phyloP scores from a whole-genome alignment of 2,113 vertebrate species.

The Ammodytes marinus region DNA sequence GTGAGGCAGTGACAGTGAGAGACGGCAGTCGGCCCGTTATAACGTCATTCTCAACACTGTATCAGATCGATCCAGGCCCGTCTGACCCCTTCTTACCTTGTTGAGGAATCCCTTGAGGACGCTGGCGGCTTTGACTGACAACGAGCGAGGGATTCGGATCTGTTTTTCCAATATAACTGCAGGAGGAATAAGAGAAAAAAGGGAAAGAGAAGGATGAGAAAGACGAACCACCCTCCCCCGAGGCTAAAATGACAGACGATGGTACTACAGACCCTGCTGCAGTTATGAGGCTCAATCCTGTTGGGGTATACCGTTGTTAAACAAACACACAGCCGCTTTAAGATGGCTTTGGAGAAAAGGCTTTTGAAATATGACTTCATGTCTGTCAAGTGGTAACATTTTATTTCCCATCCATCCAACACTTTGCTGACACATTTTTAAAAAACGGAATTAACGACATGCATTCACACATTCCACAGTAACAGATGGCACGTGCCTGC shows the following conservation, averaged over 20 bases:
- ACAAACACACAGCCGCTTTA: not conserved
- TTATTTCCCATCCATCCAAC: not conserved
- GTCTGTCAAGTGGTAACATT: conserved; percentile 14
- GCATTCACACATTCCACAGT: conserved; percentile 60
- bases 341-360: not conserved
- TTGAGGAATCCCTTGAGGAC: conserved; percentile 99
- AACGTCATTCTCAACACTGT: conserved; percentile 31
- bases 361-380: conserved; percentile 15
- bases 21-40: conserved; percentile 13
- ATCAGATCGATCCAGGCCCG: conserved; percentile 15
- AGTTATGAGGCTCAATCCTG: conserved; percentile 25
- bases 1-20: not conserved
- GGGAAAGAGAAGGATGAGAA: conserved; percentile 6
- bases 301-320: not conserved
- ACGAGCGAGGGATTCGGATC: conserved; percentile 96
- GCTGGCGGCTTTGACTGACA: conserved; percentile 98
- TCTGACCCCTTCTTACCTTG: conserved; percentile 87
- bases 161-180: conserved; percentile 99
- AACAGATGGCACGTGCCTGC: conserved; percentile 67
- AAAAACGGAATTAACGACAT: not conserved
- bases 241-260: conserved; percentile 3
- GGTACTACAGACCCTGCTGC: conserved; percentile 14
- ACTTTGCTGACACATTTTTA: conserved; percentile 9
- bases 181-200: conserved; percentile 56
- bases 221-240: not conserved